Percentiles rank a stretch among this genome's conserved stretches.
These are phyloP conservation scores for Scylla paramamosain DNA, from an alignment of 1,140 invertebrate genomes.

Conservation along the genomic window DNA sequence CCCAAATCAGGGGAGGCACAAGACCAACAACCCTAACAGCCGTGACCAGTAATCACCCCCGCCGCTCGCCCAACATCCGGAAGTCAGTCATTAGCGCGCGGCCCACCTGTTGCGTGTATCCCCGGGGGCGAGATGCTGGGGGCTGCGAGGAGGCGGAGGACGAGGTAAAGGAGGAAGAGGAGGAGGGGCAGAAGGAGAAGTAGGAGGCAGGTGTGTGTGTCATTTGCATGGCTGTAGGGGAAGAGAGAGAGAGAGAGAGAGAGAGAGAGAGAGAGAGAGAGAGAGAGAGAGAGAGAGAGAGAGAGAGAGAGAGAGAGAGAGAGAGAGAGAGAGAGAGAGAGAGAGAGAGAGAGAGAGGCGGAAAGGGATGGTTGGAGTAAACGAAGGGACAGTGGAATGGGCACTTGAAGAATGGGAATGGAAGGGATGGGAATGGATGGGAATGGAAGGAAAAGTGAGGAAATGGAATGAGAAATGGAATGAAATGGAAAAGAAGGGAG, in stretches of 20 bases:
- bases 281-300: no score
- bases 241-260: not conserved
- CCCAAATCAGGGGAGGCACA: not conserved
- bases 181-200: not conserved
- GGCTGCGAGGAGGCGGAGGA: not conserved
- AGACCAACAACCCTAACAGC: not conserved
- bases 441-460: not conserved
- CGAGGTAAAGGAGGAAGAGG: not conserved
- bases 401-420: no score
- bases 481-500: not conserved
- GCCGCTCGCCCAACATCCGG: not conserved
- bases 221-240: not conserved
- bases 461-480: not conserved
- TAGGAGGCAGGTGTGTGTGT: slow-evolving; percentile 15
- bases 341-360: not conserved
- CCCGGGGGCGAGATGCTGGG: not conserved
- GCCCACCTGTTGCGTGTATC: not conserved
- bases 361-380: not conserved
- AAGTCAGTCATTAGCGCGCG: not conserved
- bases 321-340: not conserved
- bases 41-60: not conserved
- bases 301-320: not conserved
- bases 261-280: not conserved
- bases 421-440: not conserved
- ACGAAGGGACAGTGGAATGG: no score